Evolutionary conservation across 2,888 invertebrate species (phyloP), one percentile per base, ranked within the genome.

Genomic region (Pteria penguin): DNA sequence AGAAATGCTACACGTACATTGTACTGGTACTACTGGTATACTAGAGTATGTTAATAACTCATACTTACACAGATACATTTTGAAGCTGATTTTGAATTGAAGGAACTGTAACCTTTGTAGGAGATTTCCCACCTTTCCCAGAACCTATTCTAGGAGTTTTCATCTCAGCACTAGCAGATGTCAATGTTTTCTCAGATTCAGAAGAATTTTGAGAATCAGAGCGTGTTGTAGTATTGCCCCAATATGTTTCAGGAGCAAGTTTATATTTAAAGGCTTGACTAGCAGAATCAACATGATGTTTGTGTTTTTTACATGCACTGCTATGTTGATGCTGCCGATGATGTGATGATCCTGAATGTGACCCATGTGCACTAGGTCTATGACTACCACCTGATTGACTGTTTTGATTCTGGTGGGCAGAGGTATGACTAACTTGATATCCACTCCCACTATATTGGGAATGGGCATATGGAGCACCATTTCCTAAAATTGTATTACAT

Each of bases 11-110:
- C n/a, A n/a, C n/a, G n/a, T n/a, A n/a, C n/a, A n/a, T n/a, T n/a
- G n/a, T n/a, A n/a, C n/a, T n/a, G n/a, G n/a, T n/a, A n/a, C n/a
- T n/a, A n/a, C n/a, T n/a, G n/a, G n/a, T n/a, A n/a, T n/a, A n/a
- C n/a, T n/a, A n/a, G 26, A 4, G 36, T 27, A 24, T 11, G 24
- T 27, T 26, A 29, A 27, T 22, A 8, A 1, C 24, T 52, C 5
- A 55, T 77, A 84, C 84, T 82, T 83, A 84, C 84, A 84, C 81
- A 32, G 84, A 83, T 27, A 84, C 68, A 18, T 82, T 78, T 61
- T 82, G 85, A 31, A 82, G 32, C 58, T 72, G 67, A 8, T 52
- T 55, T 33, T 57, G 66, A 8, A 45, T 61, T 61, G 75, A 31
- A 54, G 84, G 84, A 31, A 84, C 84, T 8, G 80, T 72, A 1